phyloP scores from a whole-genome alignment of 2,888 invertebrate genomes.

The Eumerus sabulonum region DNA sequence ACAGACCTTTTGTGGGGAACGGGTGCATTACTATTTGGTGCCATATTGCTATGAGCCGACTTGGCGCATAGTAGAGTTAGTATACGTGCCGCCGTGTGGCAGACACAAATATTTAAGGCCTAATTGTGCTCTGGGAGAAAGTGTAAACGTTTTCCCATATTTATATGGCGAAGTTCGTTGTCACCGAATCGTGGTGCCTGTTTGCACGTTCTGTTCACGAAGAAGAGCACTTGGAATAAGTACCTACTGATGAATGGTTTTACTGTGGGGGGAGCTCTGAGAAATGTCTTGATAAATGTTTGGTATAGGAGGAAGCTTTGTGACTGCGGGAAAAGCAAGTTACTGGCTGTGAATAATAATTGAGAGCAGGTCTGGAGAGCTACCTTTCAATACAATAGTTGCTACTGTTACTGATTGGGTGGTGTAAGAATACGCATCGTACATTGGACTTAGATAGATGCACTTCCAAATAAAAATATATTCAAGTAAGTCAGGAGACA shows the following conservation, averaged over 20 bases:
- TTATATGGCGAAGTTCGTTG: slow-evolving; percentile 18
- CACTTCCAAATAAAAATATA: too few relatives aligned
- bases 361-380: not conserved
- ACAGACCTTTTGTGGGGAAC: slow-evolving; percentile 33
- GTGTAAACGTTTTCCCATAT: slow-evolving; percentile 27
- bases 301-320: not conserved
- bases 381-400: too few relatives aligned
- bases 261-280: not conserved
- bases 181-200: not conserved
- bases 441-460: too few relatives aligned
- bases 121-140: slow-evolving; percentile 44
- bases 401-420: too few relatives aligned
- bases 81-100: slow-evolving; percentile 18
- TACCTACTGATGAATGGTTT: not conserved
- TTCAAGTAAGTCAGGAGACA: too few relatives aligned
- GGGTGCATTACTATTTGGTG: slow-evolving; percentile 26
- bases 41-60: slow-evolving; percentile 28
- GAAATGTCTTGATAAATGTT: slow-evolving; percentile 15
- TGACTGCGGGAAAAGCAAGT: too few relatives aligned
- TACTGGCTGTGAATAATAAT: slow-evolving; percentile 17
- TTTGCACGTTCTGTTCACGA: slow-evolving; percentile 26
- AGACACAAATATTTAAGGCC: slow-evolving; percentile 50
- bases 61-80: not conserved
- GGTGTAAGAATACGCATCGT: too few relatives aligned
- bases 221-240: slow-evolving; percentile 1